Conservation (phyloP, 1,140 invertebrate species). For the Limonius californicus region DNA sequence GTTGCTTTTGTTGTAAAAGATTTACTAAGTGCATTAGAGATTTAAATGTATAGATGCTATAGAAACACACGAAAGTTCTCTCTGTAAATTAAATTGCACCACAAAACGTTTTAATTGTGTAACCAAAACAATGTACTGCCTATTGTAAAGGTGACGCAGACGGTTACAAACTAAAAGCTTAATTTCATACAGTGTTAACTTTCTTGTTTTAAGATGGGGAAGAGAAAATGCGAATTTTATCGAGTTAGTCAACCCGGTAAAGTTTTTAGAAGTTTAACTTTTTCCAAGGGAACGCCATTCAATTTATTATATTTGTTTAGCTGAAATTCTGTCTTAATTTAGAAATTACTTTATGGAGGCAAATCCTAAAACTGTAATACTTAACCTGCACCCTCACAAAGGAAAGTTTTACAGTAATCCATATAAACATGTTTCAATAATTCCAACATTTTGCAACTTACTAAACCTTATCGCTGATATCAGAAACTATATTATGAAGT, state of each 20-base stretch:
- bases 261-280: conserved; percentile 30
- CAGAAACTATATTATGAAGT: too few species aligned
- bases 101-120: conserved; percentile 28
- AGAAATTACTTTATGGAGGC: too few species aligned
- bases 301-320: conserved; percentile 30
- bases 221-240: conserved; percentile 34
- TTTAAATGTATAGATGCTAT: too few species aligned
- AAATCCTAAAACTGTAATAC: too few species aligned
- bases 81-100: conserved; percentile 23
- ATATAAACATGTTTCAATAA: too few species aligned
- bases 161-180: conserved; percentile 26
- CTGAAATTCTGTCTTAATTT: not conserved
- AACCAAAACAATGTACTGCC: conserved; percentile 26
- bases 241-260: conserved; percentile 28
- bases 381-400: too few species aligned
- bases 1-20: not conserved
- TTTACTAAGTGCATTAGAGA: too few species aligned
- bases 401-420: too few species aligned
- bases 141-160: conserved; percentile 26
- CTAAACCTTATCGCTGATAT: too few species aligned
- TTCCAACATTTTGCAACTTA: too few species aligned
- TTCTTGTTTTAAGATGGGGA: conserved; percentile 29
- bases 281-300: conserved; percentile 23
- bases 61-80: not conserved
- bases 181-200: conserved; percentile 32